Evolutionary conservation across 2,113 vertebrate genomes (phyloP).

Genomic region (Acanthisitta chloris): DNA sequence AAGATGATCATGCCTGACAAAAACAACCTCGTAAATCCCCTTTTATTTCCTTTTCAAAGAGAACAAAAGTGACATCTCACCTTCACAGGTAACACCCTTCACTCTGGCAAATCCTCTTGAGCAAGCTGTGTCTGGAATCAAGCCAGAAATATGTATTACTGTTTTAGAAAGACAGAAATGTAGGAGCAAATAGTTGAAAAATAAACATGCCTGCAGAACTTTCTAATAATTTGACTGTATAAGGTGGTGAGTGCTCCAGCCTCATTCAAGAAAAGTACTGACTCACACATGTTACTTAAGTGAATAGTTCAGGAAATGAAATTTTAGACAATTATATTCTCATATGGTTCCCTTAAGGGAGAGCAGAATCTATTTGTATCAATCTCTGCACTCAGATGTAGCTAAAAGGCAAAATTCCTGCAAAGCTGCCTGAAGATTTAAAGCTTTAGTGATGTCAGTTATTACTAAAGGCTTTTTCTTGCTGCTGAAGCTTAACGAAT

Average conservation of each 20-base stretch:
- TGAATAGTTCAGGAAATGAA: not conserved
- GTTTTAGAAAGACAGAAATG: not conserved
- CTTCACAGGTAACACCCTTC: constrained; percentile 77
- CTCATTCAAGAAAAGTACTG: not conserved
- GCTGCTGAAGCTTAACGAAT: not conserved
- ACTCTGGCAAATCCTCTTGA: constrained; percentile 77
- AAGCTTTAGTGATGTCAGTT: not conserved
- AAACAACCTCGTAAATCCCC: not conserved
- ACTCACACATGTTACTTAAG: not conserved
- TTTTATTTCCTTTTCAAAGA: not conserved
- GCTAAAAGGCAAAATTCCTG: not conserved
- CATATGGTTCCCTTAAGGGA: not conserved
- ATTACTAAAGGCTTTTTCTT: not conserved
- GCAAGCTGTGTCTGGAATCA: constrained; percentile 72
- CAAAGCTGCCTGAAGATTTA: not conserved
- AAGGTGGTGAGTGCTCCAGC: not conserved
- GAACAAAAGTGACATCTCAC: not conserved
- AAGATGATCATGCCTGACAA: not conserved
- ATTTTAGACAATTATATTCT: not conserved
- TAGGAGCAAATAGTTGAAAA: not conserved
- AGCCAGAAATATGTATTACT: not conserved
- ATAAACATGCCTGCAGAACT: not conserved
- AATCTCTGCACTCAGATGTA: not conserved
- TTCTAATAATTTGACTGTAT: not conserved
- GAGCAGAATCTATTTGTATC: not conserved